A percentile compares a stretch with the other conserved stretches of the same genome.
Conservation (phyloP, 1,140 invertebrate genomes). For the Drosophila equinoxialis region DNA sequence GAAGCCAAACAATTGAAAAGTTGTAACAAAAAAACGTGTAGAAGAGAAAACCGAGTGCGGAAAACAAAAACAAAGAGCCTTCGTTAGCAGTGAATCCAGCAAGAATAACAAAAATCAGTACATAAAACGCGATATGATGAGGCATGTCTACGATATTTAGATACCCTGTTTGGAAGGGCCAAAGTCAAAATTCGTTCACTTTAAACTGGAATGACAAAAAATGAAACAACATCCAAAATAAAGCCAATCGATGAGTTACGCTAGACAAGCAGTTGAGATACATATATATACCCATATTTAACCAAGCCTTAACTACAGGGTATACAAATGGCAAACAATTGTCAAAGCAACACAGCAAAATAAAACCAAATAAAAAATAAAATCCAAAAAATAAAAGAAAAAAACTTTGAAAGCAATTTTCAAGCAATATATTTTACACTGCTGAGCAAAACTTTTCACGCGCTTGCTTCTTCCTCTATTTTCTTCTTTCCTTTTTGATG, state of each 20-base stretch:
- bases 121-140: not conserved
- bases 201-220: no score
- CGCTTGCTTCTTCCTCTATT: constrained; percentile 65
- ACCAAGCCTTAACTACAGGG: not conserved
- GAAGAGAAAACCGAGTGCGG: constrained; percentile 31
- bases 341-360: constrained; percentile 50
- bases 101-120: constrained; percentile 2
- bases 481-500: constrained; percentile 32
- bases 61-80: constrained; percentile 26
- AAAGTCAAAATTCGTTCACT: no score
- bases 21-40: constrained; percentile 61
- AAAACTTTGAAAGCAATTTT: constrained; percentile 66
- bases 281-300: not conserved
- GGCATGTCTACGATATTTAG: no score
- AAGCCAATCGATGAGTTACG: no score
- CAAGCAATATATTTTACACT: constrained; percentile 73
- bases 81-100: constrained; percentile 39
- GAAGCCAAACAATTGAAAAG: constrained; percentile 80
- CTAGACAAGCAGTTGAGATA: no score
- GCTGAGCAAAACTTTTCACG: constrained; percentile 69
- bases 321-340: constrained; percentile 59
- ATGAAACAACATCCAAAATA: no score
- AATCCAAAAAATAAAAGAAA: constrained; percentile 21
- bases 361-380: constrained; percentile 7
- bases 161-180: no score